phyloP scores from a whole-genome alignment of 2,113 vertebrate species.

The Coptodon rendalli region DNA sequence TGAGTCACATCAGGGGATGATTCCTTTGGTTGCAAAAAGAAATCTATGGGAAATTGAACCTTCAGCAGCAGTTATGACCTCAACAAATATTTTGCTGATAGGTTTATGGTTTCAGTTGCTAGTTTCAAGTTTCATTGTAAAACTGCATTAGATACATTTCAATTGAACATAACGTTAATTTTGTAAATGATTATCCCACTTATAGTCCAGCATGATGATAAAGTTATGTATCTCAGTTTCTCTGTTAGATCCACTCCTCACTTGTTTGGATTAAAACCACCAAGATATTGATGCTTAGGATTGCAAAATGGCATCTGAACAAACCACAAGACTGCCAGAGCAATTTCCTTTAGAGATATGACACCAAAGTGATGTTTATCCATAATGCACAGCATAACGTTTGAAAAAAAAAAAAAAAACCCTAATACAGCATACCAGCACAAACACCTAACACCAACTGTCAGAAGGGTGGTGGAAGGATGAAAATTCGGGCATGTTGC shows the following conservation, averaged over 20 bases:
- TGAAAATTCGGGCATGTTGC: background rate
- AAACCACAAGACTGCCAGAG: background rate
- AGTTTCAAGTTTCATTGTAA: background rate
- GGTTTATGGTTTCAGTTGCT: background rate
- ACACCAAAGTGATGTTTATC: background rate
- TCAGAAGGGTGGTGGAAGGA: background rate
- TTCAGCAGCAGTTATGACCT: background rate
- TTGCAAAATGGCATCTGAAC: background rate
- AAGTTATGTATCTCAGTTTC: background rate
- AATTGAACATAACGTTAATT: background rate
- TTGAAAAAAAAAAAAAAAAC: fast-evolving
- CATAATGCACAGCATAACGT: background rate
- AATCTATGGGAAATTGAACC: background rate
- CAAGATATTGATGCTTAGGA: background rate
- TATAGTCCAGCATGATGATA: background rate
- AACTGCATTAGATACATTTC: background rate
- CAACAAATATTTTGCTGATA: background rate
- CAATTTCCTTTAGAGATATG: background rate
- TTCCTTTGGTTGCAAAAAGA: background rate
- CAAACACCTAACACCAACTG: background rate
- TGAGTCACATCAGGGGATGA: background rate
- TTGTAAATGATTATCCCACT: background rate
- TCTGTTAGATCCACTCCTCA: background rate
- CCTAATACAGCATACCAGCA: background rate
- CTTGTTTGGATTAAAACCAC: background rate